Evolutionary conservation across 2,888 invertebrate species (phyloP).

Genomic region (Ormyrus nitidulus): DNA sequence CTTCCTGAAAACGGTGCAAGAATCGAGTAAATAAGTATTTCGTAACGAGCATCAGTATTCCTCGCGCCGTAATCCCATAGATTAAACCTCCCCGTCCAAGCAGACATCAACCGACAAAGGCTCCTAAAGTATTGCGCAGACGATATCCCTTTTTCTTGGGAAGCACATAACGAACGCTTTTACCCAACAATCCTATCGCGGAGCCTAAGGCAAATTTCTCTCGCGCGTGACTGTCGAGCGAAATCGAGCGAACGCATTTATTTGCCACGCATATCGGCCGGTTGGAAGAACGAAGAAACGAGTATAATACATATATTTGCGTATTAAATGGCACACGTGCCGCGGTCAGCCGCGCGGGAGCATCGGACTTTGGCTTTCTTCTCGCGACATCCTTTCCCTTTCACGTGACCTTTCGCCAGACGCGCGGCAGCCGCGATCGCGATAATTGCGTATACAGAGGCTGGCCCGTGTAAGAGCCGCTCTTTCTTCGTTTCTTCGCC

Average conservation of each 20-base stretch:
- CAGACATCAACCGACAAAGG: not conserved
- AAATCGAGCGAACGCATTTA: not conserved
- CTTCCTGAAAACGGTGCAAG: too few relatives aligned
- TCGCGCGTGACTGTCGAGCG: not conserved
- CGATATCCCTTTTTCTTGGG: not conserved
- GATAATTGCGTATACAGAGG: too few relatives aligned
- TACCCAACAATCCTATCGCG: not conserved
- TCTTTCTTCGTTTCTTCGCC: too few relatives aligned
- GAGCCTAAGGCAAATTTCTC: constrained; percentile 32
- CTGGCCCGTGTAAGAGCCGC: too few relatives aligned
- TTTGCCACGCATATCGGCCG: not conserved
- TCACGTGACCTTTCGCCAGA: constrained; percentile 1
- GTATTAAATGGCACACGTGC: not conserved
- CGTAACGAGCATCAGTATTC: constrained; percentile 4
- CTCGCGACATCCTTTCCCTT: constrained; percentile 53
- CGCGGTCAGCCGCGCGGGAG: constrained; percentile 14
- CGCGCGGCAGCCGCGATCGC: too few relatives aligned
- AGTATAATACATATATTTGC: not conserved
- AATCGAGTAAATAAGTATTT: too few relatives aligned
- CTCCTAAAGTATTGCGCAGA: constrained; percentile 21
- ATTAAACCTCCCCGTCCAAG: not conserved
- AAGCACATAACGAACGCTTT: not conserved
- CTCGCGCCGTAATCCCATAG: not conserved
- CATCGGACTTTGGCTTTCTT: constrained; percentile 49
- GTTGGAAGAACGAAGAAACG: not conserved